Evolutionary conservation across 2,797 vertebrate genomes (phyloP).

Genomic region (Carduelis carduelis): DNA sequence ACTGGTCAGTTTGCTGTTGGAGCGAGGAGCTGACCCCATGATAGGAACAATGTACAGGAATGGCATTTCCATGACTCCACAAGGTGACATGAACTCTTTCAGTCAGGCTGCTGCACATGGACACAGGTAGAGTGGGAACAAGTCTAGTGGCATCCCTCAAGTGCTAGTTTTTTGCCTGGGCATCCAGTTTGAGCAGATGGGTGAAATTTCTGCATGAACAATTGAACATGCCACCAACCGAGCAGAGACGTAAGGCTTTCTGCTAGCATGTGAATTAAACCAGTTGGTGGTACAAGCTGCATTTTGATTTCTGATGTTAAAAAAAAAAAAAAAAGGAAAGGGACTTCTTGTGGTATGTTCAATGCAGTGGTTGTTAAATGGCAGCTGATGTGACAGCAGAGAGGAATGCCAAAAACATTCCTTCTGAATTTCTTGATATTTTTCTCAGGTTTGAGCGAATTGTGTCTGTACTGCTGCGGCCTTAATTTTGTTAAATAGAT

Average conservation of each 20-base stretch:
- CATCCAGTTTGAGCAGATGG: neutral
- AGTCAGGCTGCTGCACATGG: slow-evolving; percentile 97
- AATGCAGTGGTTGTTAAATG: slow-evolving; percentile 17
- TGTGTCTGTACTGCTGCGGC: neutral
- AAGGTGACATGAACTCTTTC: slow-evolving; percentile 98
- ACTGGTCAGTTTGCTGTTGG: slow-evolving; percentile 94
- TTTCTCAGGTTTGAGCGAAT: neutral
- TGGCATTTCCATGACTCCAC: slow-evolving; percentile 91
- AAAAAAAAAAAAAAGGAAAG: neutral
- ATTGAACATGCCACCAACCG: neutral
- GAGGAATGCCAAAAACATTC: slow-evolving; percentile 29
- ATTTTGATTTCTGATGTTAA: neutral
- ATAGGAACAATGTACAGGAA: slow-evolving; percentile 97
- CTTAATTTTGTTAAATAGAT: neutral
- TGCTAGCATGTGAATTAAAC: slow-evolving; percentile 27
- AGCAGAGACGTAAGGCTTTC: slow-evolving; percentile 1
- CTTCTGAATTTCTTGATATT: neutral
- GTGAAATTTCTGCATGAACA: slow-evolving; percentile 33
- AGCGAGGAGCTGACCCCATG: slow-evolving; percentile 93
- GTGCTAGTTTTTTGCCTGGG: slow-evolving; percentile 1
- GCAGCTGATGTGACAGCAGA: neutral
- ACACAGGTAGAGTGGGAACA: slow-evolving; percentile 87
- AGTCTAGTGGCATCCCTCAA: slow-evolving; percentile 32
- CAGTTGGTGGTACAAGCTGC: slow-evolving; percentile 9
- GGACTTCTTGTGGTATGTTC: neutral